Conservation (phyloP, 2,797 vertebrate species). For the Ptychadena robeensis region DNA sequence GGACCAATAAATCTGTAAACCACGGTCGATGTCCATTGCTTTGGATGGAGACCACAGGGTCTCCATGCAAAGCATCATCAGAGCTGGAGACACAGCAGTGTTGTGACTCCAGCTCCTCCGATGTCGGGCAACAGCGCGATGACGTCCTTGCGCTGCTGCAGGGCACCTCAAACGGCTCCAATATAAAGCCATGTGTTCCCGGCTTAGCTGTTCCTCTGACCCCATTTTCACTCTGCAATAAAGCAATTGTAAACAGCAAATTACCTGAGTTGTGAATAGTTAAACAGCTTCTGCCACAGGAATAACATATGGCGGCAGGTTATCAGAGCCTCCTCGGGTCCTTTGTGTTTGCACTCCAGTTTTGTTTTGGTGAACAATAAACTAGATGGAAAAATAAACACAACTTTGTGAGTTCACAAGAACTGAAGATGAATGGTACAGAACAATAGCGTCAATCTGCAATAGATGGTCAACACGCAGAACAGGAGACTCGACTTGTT, state of each 20-base stretch:
- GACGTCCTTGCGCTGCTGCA: too few species aligned
- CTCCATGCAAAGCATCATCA: too few species aligned
- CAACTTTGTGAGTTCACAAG: background rate
- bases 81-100: too few species aligned
- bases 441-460: background rate
- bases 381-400: conserved; percentile 73
- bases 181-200: too few species aligned
- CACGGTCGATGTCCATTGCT: too few species aligned
- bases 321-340: conserved; percentile 86
- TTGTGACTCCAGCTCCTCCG: too few species aligned
- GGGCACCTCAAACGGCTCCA: too few species aligned
- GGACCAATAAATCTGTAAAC: too few species aligned
- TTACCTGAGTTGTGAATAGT: conserved; percentile 84
- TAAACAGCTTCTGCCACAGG: conserved; percentile 87
- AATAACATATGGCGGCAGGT: conserved; percentile 91
- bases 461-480: background rate
- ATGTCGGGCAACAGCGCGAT: too few species aligned
- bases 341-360: conserved; percentile 85
- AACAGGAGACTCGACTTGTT: background rate
- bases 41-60: too few species aligned
- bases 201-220: too few species aligned
- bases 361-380: conserved; percentile 95
- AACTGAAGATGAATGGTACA: background rate
- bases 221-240: background rate
- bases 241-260: conserved; percentile 38